A percentile compares a stretch with the other conserved stretches of the same genome.
These are phyloP conservation scores for Homarus gammarus DNA, from an alignment of 2,888 invertebrate species.

Conservation along the genomic window DNA sequence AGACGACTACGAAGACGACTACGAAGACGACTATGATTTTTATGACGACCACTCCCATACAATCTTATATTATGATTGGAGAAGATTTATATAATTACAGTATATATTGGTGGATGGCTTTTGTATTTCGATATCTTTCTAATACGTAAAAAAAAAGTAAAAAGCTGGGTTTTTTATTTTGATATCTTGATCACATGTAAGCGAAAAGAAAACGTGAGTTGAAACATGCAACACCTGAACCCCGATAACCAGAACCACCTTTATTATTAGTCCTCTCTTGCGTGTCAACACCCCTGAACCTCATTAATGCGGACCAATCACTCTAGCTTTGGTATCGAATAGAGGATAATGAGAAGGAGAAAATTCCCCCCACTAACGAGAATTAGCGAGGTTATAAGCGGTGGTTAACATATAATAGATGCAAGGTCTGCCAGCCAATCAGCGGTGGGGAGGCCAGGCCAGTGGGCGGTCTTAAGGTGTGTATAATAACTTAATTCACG, in stretches of 20 bases:
- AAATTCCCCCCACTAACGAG: neutral
- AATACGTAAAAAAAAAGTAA: neutral
- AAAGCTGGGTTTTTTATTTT: neutral
- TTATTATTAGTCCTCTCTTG: too few species aligned
- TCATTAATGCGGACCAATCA: too few species aligned
- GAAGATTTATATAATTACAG: too few species aligned
- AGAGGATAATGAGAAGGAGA: neutral
- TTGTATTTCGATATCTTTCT: neutral
- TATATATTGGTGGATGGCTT: too few species aligned
- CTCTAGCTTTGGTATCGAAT: neutral
- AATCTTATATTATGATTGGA: too few species aligned
- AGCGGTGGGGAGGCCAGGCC: constrained; percentile 26
- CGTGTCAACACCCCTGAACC: too few species aligned
- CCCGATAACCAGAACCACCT: too few species aligned
- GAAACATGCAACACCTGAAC: constrained; percentile 9
- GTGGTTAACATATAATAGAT: constrained; percentile 28
- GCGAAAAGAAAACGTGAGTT: constrained; percentile 38
- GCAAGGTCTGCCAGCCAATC: constrained; percentile 43
- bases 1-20: too few species aligned
- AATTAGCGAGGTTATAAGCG: constrained; percentile 5
- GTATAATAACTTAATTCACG: constrained; percentile 54
- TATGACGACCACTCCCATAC: too few species aligned
- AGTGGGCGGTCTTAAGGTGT: constrained; percentile 48
- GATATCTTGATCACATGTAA: constrained; percentile 45
- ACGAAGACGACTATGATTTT: too few species aligned